Base-by-base conservation (phyloP, 1,140 invertebrate species). In the Lepidurus packardi region DNA sequence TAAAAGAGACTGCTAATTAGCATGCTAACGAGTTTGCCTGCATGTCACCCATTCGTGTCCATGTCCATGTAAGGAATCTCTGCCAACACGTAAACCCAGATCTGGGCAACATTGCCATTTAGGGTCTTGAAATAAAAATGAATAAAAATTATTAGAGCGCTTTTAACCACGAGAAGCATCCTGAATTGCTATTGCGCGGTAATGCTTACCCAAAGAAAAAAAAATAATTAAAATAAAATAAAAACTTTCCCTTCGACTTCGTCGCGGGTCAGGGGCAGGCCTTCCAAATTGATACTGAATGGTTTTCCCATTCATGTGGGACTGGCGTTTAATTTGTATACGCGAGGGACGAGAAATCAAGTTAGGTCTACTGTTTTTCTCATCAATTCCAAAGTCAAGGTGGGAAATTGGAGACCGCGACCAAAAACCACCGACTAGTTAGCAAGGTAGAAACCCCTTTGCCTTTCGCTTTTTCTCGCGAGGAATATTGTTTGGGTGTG, bases 301-400 rank as follows among this genome's bases (percentile, higher is more conserved):
- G 53, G 53, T 65, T 65, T 65, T 65, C 13, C 53, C 53, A 65
- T 16, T 65, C 53, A 65, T 65, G 53, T 16, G 4, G 34, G 34
- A 34, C 34, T 34, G 34, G 34, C 34, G 0, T 34, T 34, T 34
- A 34, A 34, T 34, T 34, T 34, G 34, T 34, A 34, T 34, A 34
- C 34, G 2, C 34, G 34, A 34, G 34, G 34, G 34, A 65, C 21
- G 1, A n/a, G 16, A 7, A 65, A 65, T 13, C 6, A 65, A 65
- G 9, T 65, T n/a, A 13, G 21, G 13, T 65, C 6, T 65, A 0
- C 53, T 65, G 53, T 65, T 65, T 65, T 16, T 65, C 53, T 21
- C 53, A 65, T 65, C 21, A 65, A 65, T 65, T 65, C 53, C 53
- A 65, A 65, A 65, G 8, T 65, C 53, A 65, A 65, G 53, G 53